Evolutionary conservation across 2,888 invertebrate species (phyloP), one percentile per base, ranked within the genome.

Genomic region (Drosophila mayaguana): DNA sequence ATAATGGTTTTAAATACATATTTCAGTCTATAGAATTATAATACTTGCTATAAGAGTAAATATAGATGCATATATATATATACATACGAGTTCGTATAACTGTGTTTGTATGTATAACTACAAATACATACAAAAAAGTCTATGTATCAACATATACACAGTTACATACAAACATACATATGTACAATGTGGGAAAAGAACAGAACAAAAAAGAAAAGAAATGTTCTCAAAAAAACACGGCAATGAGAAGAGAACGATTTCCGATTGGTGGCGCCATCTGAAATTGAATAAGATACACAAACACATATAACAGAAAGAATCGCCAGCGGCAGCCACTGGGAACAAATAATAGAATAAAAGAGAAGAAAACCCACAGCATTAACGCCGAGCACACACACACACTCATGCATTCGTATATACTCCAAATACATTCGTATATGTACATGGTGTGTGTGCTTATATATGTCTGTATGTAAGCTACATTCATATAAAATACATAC

Each of bases 251-350:
- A 80, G 75, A 36, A 78, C 80, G 86, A 76, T 82, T 83, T 89
- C 90, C 89, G 90, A 90, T 89, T 89, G 90, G 90, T 89, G 78
- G 86, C 75, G 75, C 71, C 80, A 84, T 78, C 78, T 83, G 77
- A 75, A 83, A 86, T 89, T 68, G 79, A 73, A 85, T 79, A 89
- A 85, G 78, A 78, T 78, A 77, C 72, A 65, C 63, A 84, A 68
- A 84, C 51, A 63, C 72, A 48, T 67, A 61, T 60, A 63, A 57
- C 55, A 57, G 72, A 69, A 69, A 53, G 63, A 62, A 54, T 36
- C 45, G 65, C 59, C 71, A 80, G 55, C 70, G 66, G 76, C 72
- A 80, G 66, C 63, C 69, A 65, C 62, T 63, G 63, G 50, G 63
- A 77, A 63, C 77, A 81, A 81, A 80, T 78, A 80, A 67, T 64